Evolutionary conservation across 2,113 vertebrate species (phyloP).

Genomic region (Ptychochromis oligacanthus): DNA sequence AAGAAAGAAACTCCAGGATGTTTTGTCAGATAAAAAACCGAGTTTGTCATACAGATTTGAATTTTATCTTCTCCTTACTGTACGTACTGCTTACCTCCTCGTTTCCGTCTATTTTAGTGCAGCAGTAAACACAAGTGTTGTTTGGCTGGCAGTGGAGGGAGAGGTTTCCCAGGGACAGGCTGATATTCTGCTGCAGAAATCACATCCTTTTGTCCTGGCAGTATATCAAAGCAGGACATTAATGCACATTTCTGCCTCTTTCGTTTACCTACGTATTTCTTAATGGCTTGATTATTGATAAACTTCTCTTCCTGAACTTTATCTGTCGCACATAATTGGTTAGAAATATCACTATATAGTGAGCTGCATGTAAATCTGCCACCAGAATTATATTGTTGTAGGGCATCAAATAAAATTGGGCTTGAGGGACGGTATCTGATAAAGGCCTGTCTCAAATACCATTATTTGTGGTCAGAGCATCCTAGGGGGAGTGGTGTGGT

Average conservation of each 20-base stretch:
- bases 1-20: neutral
- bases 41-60: slow-evolving; percentile 25
- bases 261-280: neutral
- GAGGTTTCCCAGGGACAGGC: slow-evolving; percentile 55
- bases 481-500: neutral
- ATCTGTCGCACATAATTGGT: neutral
- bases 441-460: too few relatives aligned
- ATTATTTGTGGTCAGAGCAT: too few relatives aligned
- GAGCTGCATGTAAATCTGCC: neutral
- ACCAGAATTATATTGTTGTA: neutral
- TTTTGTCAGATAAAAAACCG: slow-evolving; percentile 41
- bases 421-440: too few relatives aligned
- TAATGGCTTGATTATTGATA: neutral
- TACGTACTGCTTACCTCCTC: slow-evolving; percentile 54
- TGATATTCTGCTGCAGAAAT: slow-evolving; percentile 50
- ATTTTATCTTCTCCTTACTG: slow-evolving; percentile 23
- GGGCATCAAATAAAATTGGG: neutral
- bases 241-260: slow-evolving; percentile 21
- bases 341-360: too few relatives aligned
- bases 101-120: slow-evolving; percentile 61
- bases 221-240: slow-evolving; percentile 48
- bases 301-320: neutral
- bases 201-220: slow-evolving; percentile 47
- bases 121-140: slow-evolving; percentile 61
- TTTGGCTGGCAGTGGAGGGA: slow-evolving; percentile 26